Percentiles rank a stretch among this genome's conserved stretches.
Evolutionary conservation across 2,113 vertebrate genomes (phyloP).

Genomic region (Centropus unirufus): DNA sequence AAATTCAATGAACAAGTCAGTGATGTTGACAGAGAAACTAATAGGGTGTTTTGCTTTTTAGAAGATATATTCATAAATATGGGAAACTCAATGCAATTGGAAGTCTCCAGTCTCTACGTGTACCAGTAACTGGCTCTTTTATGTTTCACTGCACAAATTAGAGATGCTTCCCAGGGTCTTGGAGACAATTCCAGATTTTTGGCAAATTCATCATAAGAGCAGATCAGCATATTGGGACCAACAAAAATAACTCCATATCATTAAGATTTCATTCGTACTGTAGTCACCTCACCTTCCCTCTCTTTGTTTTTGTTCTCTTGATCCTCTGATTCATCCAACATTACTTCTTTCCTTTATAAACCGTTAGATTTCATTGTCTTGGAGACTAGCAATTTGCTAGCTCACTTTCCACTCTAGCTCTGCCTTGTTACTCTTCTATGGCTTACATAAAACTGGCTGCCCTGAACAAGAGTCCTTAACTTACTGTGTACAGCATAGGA

Average conservation of each 20-base stretch:
- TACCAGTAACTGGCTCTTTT: background rate
- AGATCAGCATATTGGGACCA: background rate
- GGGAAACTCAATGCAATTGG: background rate
- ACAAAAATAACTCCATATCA: background rate
- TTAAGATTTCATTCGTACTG: background rate
- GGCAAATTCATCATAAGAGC: background rate
- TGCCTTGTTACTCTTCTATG: background rate
- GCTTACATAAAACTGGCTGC: background rate
- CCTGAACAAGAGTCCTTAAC: background rate
- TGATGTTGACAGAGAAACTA: background rate
- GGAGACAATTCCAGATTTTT: slow-evolving; percentile 29
- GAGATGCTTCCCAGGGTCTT: background rate
- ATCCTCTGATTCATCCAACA: background rate
- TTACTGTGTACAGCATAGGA: background rate
- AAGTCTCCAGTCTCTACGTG: background rate
- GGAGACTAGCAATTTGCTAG: background rate
- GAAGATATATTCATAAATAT: background rate
- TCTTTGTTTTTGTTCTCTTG: background rate
- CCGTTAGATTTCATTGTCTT: slow-evolving; percentile 14
- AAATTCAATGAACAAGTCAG: background rate
- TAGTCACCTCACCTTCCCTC: background rate
- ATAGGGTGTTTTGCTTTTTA: background rate
- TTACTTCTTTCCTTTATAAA: background rate
- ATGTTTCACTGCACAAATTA: slow-evolving; percentile 13
- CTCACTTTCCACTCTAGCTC: background rate